Conservation (phyloP, 2,888 invertebrate genomes). For the Cetonia aurata region DNA sequence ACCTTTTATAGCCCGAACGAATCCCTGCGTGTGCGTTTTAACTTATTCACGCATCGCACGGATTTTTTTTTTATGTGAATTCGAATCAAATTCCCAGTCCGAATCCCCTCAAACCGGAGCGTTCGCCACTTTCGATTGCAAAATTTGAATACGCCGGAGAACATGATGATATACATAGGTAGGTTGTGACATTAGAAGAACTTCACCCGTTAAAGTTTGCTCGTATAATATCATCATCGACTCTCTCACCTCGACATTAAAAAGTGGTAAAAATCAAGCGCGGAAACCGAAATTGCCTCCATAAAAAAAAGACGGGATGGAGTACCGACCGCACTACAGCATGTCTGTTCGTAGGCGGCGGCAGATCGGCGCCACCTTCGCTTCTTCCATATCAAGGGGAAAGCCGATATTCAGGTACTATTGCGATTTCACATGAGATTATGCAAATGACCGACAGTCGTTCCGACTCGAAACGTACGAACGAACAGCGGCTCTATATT, state of each 20-base stretch:
- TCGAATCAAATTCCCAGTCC: too few relatives aligned
- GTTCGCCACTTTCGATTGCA: too few relatives aligned
- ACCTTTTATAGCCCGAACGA: background rate
- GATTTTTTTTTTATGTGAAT: too few relatives aligned
- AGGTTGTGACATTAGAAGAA: too few relatives aligned
- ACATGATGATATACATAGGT: too few relatives aligned
- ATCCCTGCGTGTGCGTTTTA: too few relatives aligned
- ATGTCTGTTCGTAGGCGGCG: constrained; percentile 17
- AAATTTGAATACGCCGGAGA: too few relatives aligned
- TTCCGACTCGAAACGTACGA: constrained; percentile 46
- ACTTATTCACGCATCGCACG: too few relatives aligned
- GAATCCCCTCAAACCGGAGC: too few relatives aligned
- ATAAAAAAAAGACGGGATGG: constrained; percentile 9
- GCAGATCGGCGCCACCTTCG: constrained; percentile 22
- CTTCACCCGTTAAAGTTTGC: too few relatives aligned
- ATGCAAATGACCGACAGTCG: constrained; percentile 55
- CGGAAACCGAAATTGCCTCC: constrained; percentile 14
- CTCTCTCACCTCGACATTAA: constrained; percentile 4
- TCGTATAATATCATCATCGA: too few relatives aligned
- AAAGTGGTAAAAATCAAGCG: constrained; percentile 3
- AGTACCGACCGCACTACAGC: background rate
- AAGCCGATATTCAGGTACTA: constrained; percentile 48
- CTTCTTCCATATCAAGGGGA: constrained; percentile 5
- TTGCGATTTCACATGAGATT: constrained; percentile 58
- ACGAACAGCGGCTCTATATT: constrained; percentile 17